Base-by-base conservation (phyloP, 2,797 vertebrate species). In the Brotula barbata region DNA sequence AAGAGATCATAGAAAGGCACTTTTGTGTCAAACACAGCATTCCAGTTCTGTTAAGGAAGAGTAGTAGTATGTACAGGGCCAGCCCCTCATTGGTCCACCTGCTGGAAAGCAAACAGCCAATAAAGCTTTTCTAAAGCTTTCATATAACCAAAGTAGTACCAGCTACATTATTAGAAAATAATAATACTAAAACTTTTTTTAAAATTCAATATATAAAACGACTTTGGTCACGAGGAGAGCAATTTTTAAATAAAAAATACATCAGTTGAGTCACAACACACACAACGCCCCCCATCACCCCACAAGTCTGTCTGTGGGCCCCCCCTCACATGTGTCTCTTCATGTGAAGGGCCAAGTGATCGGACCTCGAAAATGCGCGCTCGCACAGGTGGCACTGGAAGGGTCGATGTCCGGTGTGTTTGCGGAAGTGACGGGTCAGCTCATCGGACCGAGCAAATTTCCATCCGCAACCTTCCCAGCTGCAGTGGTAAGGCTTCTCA, bases 391-490 rank as follows among this genome's bases (percentile, higher is more conserved):
- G 97, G 86, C 97, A 99, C 93, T 98, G 97, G 90, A 99, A 99
- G 2, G 97, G 97, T 67, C 97, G 91, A 89, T 98, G 96, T 1
- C 97, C 97, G 0, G 97, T 99, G 91, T 99, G 97, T 77, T 99
- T 99, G 68, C 97, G 95, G 82, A 97, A 99, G 70, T 99, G 97
- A n/a, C 97, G 97, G 5, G 97, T 99, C 57, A 99, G 90, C 48
- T 99, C 97, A 1, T 99, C 97, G 0, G 96, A 98, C 22, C 97
- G 94, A 2, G 97, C 97, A 16, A 99, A 98, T 81, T 99, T 98
- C 97, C 97, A 99, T n/a, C 97, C 97, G 40, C 97, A 99, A 67
- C 97, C 97, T 36, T 98, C 97, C 97, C 97, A 99, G 85, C 93
- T 98, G 91, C 97, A 99, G 86, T 98, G 96, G 74, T 99, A 98